Conservation (phyloP, 2,113 vertebrate species). For the Campylorhamphus procurvoides region DNA sequence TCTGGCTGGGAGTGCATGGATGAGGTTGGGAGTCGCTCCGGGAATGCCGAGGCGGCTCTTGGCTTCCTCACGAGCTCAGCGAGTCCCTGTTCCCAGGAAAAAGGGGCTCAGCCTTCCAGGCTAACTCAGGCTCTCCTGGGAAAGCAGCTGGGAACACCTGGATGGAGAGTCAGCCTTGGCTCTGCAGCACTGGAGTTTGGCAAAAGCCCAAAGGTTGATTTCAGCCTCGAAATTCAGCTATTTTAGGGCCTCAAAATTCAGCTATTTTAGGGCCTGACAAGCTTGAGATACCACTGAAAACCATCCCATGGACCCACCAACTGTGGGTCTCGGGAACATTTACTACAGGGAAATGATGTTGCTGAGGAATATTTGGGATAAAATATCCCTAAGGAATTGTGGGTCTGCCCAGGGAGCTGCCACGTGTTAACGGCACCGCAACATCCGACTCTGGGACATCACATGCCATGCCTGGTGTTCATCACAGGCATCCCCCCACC, state of each 20-base stretch:
- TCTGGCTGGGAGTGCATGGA: fast-evolving
- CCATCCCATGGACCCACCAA: fast-evolving
- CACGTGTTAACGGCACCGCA: fast-evolving
- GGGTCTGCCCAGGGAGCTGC: background rate
- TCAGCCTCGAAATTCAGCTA: background rate
- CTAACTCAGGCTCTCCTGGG: fast-evolving
- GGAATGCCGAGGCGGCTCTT: fast-evolving
- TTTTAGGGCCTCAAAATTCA: background rate
- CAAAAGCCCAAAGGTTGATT: fast-evolving
- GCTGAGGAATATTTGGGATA: background rate
- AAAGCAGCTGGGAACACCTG: fast-evolving
- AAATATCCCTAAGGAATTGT: fast-evolving
- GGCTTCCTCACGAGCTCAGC: background rate
- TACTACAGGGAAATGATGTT: background rate
- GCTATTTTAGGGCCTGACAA: background rate
- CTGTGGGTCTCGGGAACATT: fast-evolving
- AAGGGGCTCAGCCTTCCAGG: background rate
- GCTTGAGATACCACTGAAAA: background rate
- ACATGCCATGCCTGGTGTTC: fast-evolving
- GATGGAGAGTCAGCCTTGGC: background rate
- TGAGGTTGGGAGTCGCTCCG: fast-evolving
- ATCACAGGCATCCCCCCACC: background rate
- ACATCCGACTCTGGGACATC: background rate
- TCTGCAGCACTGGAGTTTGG: fast-evolving
- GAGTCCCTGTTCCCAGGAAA: fast-evolving